Evolutionary conservation across 2,797 vertebrate species (phyloP), one percentile per base, ranked within the genome.

Genomic region (Sardinella longiceps): DNA sequence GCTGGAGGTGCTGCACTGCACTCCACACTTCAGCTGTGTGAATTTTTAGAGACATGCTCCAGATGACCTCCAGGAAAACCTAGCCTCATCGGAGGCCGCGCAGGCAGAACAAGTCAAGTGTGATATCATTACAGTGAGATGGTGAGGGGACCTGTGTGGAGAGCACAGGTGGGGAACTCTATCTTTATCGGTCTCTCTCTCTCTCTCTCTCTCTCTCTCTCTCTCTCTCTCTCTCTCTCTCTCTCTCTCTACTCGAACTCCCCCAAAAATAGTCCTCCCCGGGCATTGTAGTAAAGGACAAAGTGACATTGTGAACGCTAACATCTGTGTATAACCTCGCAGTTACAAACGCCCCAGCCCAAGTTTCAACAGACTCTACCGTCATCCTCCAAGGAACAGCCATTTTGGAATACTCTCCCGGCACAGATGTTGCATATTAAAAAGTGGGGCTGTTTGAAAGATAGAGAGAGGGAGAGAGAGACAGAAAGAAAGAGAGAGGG

Each of bases 351-450:
- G 92, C 92, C 94, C 94, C 91, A 92, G 93, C 93, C 91, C 90
- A 95, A 94, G 93, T 95, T 94, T 94, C 91, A 95, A 94, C 95
- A 95, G 95, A 95, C 93, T 95, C 94, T 91, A 89, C 91, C 92
- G 92, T 94, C 94, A 93, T 94, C 94, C 95, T 96, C 95, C 92
- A 92, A 95, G 95, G 95, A 96, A 93, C 95, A 95, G 95, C 95
- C 95, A 95, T 96, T 96, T 96, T 96, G 95, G 95, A 96, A 93
- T 90, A 91, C 93, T 95, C 93, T 94, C 94, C 93, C 91, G 93
- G 94, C 95, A 96, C 95, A 96, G 95, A 96, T 96, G 95, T 96
- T 96, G 95, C 95, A 95, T 96, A 95, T 96, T 95, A 96, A 95
- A 95, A 96, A 95, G 94, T 95, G 93, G 94, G 93, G 92, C 93